phyloP scores from a whole-genome alignment of 2,888 invertebrate species.

The Lepidochitona cinerea region DNA sequence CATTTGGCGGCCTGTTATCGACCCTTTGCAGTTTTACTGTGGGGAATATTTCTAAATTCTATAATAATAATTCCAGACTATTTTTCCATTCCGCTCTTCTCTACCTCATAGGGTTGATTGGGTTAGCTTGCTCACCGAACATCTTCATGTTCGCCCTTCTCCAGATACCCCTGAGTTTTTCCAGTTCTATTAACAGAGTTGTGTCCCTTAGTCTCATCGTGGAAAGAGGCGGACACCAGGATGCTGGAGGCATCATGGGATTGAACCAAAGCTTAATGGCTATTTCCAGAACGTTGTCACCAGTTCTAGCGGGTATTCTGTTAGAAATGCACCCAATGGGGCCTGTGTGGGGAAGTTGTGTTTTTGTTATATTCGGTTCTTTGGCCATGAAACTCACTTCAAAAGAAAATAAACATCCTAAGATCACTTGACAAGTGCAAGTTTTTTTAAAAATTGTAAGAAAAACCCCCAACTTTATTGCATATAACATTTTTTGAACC shows the following conservation, averaged over 20 bases:
- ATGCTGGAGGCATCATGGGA: slow-evolving; percentile 65
- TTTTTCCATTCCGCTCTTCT: slow-evolving; percentile 50
- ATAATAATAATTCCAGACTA: slow-evolving; percentile 48
- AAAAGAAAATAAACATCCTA: too few species aligned
- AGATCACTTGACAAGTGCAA: too few species aligned
- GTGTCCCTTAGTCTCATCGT: slow-evolving; percentile 59
- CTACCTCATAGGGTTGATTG: slow-evolving; percentile 37
- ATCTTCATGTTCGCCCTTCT: slow-evolving; percentile 45
- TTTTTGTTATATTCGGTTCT: too few species aligned
- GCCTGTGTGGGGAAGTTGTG: slow-evolving; percentile 56
- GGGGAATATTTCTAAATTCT: slow-evolving; percentile 52
- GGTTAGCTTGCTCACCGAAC: slow-evolving; percentile 44
- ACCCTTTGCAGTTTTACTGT: slow-evolving; percentile 62
- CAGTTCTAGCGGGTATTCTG: slow-evolving; percentile 63
- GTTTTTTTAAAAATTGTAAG: too few species aligned
- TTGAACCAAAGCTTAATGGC: slow-evolving; percentile 68
- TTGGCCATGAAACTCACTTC: too few species aligned
- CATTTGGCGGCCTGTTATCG: slow-evolving; percentile 61
- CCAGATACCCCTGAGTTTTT: slow-evolving; percentile 60
- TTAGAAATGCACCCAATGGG: slow-evolving; percentile 55
- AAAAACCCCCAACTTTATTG: too few species aligned
- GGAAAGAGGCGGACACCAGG: slow-evolving; percentile 44
- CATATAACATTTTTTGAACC: too few species aligned
- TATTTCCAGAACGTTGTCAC: slow-evolving; percentile 66
- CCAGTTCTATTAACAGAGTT: slow-evolving; percentile 63